Evolutionary conservation across 2,113 vertebrate genomes (phyloP), one percentile per base, ranked within the genome.

Genomic region (Lophochroa leadbeateri): DNA sequence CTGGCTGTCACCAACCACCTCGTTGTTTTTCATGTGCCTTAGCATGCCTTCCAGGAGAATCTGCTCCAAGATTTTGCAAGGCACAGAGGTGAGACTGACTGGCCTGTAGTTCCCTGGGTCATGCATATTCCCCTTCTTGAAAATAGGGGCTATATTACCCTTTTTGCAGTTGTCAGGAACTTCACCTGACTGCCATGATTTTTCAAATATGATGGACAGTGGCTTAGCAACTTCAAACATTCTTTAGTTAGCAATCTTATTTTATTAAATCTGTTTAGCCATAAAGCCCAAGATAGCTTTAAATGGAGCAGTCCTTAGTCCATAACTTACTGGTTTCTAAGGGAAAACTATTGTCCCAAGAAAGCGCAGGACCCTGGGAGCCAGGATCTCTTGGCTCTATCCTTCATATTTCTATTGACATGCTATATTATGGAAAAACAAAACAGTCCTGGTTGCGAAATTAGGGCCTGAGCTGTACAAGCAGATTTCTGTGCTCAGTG

Each of bases 351-450:
- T 76, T 94, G 88, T 95, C 81, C 77, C 63, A 88, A 72, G 81
- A 88, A 92, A 91, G 82, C 0, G 0, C 68, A 84, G 43, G 53
- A 94, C 68, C 80, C 86, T 33, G 20, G 49, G 90, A 96, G 88
- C 64, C n/a, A 92, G 83, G n/a, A 94, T 92, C 61, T n/a, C 80
- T 82, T 93, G 88, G 76, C 94, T 95, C 69, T 86, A n/a, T 53
- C 33, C 81, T 61, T 92, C 86, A 17, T 53, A 70, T 86, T 91
- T 91, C 92, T 89, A 84, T 81, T 89, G 94, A 96, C 91, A 85
- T 58, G n/a, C 24, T 65, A 53, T 67, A 93, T 94, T 89, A 97
- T 12, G 58, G 94, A 94, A 93, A 97, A 95, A 94, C 1, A 61
- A 96, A 92, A 86, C 72, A 85, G 70, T 46, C 53, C 77, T 46